These are phyloP conservation scores for Tipula unca DNA, from an alignment of 2,888 invertebrate genomes.

Conservation along the genomic window DNA sequence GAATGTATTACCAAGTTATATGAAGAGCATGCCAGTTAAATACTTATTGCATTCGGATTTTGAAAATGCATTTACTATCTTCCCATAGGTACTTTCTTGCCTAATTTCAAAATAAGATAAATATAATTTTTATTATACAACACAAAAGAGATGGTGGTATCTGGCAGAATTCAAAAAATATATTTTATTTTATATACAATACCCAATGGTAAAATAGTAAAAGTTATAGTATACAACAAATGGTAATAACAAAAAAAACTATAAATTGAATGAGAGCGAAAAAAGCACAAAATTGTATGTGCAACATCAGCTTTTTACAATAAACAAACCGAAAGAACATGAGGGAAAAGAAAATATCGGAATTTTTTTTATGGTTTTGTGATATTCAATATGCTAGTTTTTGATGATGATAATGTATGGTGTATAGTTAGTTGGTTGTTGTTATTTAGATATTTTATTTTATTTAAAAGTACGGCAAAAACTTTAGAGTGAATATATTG, in stretches of 20 bases:
- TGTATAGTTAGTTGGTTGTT: background rate
- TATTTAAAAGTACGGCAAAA: background rate
- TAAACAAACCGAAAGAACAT: background rate
- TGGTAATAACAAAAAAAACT: background rate
- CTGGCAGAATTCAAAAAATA: background rate
- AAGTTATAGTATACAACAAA: background rate
- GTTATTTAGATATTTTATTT: background rate
- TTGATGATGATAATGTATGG: background rate
- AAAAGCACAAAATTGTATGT: background rate
- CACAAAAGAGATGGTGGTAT: background rate
- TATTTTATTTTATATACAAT: background rate
- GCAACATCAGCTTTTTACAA: background rate
- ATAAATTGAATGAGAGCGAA: background rate
- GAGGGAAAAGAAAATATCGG: background rate
- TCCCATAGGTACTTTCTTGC: too few relatives aligned
- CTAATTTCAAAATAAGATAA: background rate
- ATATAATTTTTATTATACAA: background rate
- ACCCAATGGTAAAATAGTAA: background rate
- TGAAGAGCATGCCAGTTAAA: too few relatives aligned
- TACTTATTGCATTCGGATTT: too few relatives aligned
- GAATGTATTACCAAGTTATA: too few relatives aligned
- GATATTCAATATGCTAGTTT: background rate
- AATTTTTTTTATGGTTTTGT: background rate
- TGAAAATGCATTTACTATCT: too few relatives aligned
- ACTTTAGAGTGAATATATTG: background rate